These are phyloP conservation scores for Protonemura montana DNA, from an alignment of 2,888 invertebrate genomes.

Conservation along the genomic window DNA sequence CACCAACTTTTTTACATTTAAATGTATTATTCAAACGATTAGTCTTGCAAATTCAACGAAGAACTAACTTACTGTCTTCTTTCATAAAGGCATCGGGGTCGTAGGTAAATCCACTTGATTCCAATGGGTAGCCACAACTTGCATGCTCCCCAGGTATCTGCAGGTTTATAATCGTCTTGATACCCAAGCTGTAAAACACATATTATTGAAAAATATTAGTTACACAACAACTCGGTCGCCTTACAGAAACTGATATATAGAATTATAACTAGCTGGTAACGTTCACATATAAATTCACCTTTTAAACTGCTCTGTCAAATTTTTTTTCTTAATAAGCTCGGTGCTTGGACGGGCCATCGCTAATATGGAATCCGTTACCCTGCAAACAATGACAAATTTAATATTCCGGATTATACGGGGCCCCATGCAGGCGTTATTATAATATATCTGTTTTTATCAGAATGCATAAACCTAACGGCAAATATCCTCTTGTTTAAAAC, in stretches of 20 bases:
- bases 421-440: no score
- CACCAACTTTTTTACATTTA: no score
- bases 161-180: constrained; percentile 84
- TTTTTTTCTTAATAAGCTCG: constrained; percentile 73
- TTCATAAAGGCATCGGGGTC: constrained; percentile 86
- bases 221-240: not conserved
- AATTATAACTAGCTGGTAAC: not conserved
- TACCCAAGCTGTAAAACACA: constrained; percentile 72
- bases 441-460: no score
- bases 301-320: constrained; percentile 81
- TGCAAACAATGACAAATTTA: constrained; percentile 56
- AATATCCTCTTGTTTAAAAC: no score
- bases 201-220: not conserved
- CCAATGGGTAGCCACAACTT: constrained; percentile 81
- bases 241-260: not conserved
- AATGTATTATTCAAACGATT: no score
- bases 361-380: constrained; percentile 87
- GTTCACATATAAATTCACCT: constrained; percentile 59
- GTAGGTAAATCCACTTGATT: constrained; percentile 83
- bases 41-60: no score
- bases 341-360: constrained; percentile 90
- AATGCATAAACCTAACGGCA: no score
- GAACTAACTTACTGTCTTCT: constrained; percentile 72
- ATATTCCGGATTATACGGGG: not conserved
- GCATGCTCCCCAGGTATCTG: constrained; percentile 86